Evolutionary conservation across 2,797 vertebrate genomes (phyloP), one percentile per base, ranked within the genome.

Genomic region (Schizopygopsis malacanthus): DNA sequence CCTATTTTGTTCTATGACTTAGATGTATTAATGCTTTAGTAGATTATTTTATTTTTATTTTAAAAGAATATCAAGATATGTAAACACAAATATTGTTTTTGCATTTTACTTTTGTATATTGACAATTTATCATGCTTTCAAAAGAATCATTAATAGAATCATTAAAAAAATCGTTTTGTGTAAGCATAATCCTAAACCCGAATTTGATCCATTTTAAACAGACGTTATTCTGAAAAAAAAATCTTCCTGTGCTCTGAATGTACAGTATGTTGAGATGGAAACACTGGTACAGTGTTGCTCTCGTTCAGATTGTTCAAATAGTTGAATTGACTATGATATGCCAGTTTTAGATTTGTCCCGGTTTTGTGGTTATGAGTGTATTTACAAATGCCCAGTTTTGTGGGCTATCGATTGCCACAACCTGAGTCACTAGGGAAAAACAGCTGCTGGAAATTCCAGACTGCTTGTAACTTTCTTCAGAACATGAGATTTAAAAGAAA

Each of bases 401-500:
- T 78, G 63, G 54, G 88, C 79, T 86, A 87, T 89, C 78, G 82
- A 80, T 89, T 89, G 50, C 84, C 82, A 79, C 84, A 87, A 87
- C 86, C 86, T 84, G 81, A 88, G 85, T 89, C 90, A 90, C 67
- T 79, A 85, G 77, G 77, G 85, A 59, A 79, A 89, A 89, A 82
- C 89, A 88, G 85, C 86, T 87, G 87, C 80, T 89, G 82, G 73
- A 89, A 89, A 89, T 90, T 88, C 87, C 79, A 81, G 41, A 52
- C 76, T 43, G 73, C 81, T 88, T 88, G 86, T 89, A 91, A 87
- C 85, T 83, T 88, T 83, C 73, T 71, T 69, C 47, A 85, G 67
- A 85, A 91, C 85, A 90, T 87, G 89, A 87, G 83, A 87, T 90
- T 90, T 89, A 87, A 90, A 89, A 63, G 69, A 87, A 61, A 85